A percentile compares a stretch with the other conserved stretches of the same genome.
Conservation (phyloP, 2,113 vertebrate species). For the Neogobius melanostomus region DNA sequence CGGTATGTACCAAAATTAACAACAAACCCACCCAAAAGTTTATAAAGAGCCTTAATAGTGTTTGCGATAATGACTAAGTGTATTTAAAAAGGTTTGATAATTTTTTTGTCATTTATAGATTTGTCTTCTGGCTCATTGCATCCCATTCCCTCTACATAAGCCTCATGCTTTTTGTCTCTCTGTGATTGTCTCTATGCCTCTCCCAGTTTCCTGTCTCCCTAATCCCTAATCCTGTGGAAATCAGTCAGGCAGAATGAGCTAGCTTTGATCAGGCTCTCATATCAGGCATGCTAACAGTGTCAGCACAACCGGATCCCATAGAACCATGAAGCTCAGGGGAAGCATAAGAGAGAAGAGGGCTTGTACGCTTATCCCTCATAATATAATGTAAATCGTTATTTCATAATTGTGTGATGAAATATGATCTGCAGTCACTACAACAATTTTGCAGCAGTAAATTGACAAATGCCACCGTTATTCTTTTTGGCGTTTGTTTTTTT, state of each 20-base stretch:
- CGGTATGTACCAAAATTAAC: no score
- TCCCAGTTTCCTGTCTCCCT: conserved; percentile 76
- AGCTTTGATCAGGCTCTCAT: conserved; percentile 81
- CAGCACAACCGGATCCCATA: conserved; percentile 74
- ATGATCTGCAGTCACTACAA: neutral
- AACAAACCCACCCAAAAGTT: no score
- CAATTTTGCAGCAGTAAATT: neutral
- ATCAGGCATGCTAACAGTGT: conserved; percentile 76
- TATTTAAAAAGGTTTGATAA: no score
- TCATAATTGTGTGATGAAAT: neutral
- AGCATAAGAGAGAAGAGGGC: conserved; percentile 44
- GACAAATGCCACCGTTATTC: neutral
- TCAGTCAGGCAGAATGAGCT: conserved; percentile 78
- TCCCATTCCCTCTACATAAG: conserved; percentile 47
- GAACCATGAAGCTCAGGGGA: conserved; percentile 64
- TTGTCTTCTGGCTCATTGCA: conserved; percentile 37
- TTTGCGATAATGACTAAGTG: no score
- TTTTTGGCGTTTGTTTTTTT: neutral
- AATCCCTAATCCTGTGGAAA: conserved; percentile 82
- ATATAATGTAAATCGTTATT: neutral
- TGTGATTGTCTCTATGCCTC: conserved; percentile 66
- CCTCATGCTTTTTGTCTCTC: conserved; percentile 52
- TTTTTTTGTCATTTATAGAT: conserved; percentile 3
- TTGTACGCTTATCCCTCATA: conserved; percentile 37
- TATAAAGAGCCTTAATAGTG: no score